Base-by-base conservation (phyloP, 1,140 invertebrate species). In the Acromyrmex heyeri region DNA sequence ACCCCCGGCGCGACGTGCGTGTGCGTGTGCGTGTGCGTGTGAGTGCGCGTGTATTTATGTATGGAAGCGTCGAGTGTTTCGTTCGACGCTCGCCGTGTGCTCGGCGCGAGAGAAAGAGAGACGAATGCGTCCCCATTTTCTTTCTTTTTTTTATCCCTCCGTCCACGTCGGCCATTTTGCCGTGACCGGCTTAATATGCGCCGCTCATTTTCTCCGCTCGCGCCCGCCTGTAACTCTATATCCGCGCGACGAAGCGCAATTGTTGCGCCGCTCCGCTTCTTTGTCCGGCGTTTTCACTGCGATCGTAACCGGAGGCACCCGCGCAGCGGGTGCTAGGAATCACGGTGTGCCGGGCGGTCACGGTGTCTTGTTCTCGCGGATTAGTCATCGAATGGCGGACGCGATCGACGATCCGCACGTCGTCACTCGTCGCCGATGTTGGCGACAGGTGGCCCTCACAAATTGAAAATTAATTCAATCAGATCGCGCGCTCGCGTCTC, bases 91-190 rank as follows among this genome's bases (percentile, higher is more conserved):
- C 27, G 78, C 67, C 70, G 65, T 21, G 59, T 50, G 24, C 62
- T 77, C 12, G 65, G 3, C 14, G 48, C 48, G 48, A 50, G 48
- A 50, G 48, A 50, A 5, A 50, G 48, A 50, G 69, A 86, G 73
- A 85, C 82, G 75, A 81, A 67, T 67, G 85, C 81, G 85, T 89
- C 79, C 86, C 76, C 87, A 86, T 91, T 91, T 92, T 90, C 76
- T 81, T 10, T 38, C n/a, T 44, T 69, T 88, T 82, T 44, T 67
- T 69, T 88, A 75, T 75, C 30, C 24, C 27, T 67, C 53, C 65
- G 30, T 24, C 48, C 48, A 48, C n/a, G 79, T 86, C 92, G 87
- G 91, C 92, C 93, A 94, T 93, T 93, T 93, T 93, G 92, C 92
- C 30, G 88, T 67, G 86, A 69, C 61, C 77, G 78, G 90, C 89